Base-by-base conservation (phyloP, 2,113 vertebrate species). In the Scopus umbretta region DNA sequence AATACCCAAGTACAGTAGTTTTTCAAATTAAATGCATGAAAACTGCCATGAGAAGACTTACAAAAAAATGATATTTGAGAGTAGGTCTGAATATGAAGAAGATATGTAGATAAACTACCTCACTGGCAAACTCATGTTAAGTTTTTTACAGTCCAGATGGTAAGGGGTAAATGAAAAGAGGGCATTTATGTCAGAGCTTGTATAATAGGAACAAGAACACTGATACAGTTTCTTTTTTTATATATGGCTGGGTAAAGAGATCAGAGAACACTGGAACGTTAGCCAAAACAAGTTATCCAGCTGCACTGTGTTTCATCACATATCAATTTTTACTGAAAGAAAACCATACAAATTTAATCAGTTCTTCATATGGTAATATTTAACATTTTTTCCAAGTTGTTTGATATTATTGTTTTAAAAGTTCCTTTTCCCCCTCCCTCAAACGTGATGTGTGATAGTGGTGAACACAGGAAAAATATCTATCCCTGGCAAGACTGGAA, bases 271-370 rank as follows among this genome's bases (percentile, higher is more conserved):
- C 13, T 73, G 96, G 81, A 95, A 83, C 45, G 82, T 94, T 94
- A 94, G 97, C 95, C 95, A 94, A 86, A 92, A 96, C 94, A 97
- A 97, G 97, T 96, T 95, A 96, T 61, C 91, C 97, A 96, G 97
- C 97, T 96, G 96, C 68, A 79, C 97, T 96, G 97, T 11, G 94
- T 97, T 98, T 98, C 97, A 98, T 98, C 98, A 97, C 97, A 66
- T 98, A 98, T 97, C 98, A 97, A 96, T 97, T 98, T 97, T 98
- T 98, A 98, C 97, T 97, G 97, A 97, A 98, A 98, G 98, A 98
- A 98, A 98, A 97, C 97, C 98, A 98, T 98, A 98, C 98, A 98
- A 97, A 98, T 98, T 98, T 97, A 98, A 98, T 98, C 97, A 98
- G 96, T 94, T 97, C 96, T 97, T 98, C 98, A 98, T 98, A 97